Percentiles rank a stretch among this genome's conserved stretches.
phyloP scores from a whole-genome alignment of 2,113 vertebrate genomes.

The Aphyosemion australe region DNA sequence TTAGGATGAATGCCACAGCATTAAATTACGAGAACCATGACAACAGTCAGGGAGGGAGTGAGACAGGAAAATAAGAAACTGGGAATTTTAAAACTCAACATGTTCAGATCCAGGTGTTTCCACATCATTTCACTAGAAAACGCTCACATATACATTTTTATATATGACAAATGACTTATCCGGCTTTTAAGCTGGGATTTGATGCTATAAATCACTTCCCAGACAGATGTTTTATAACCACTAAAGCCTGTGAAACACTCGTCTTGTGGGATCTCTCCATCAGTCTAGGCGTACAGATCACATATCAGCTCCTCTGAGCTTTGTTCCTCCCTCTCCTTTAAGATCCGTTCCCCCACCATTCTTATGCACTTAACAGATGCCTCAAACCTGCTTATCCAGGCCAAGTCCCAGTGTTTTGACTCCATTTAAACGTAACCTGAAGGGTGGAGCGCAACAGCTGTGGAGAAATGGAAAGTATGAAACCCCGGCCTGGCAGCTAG shows the following conservation, averaged over 20 bases:
- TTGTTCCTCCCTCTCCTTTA: constrained; percentile 47
- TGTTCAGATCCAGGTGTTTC: background rate
- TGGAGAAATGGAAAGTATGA: constrained; percentile 43
- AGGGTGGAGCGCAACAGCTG: constrained; percentile 31
- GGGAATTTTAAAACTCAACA: background rate
- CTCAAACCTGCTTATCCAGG: constrained; percentile 53
- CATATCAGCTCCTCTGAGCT: constrained; percentile 65
- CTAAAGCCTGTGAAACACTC: constrained; percentile 44
- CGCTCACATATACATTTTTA: background rate
- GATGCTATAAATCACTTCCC: background rate
- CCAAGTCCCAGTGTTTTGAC: constrained; percentile 56
- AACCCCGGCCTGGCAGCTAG: constrained; percentile 23
- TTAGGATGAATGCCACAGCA: constrained; percentile 36
- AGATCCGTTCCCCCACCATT: constrained; percentile 8
- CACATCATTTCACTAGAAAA: background rate
- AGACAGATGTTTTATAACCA: background rate
- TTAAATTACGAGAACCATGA: constrained; percentile 30
- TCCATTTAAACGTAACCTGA: constrained; percentile 30
- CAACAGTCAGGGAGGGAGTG: constrained; percentile 13
- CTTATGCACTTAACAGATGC: constrained; percentile 74
- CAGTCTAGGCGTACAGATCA: constrained; percentile 51
- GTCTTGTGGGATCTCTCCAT: constrained; percentile 60
- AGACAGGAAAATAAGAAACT: background rate
- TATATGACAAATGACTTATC: too few species aligned
- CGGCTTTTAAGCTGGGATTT: too few species aligned